Evolutionary conservation across 1,140 invertebrate species (phyloP).

Genomic region (Panagrolaimus sp.): DNA sequence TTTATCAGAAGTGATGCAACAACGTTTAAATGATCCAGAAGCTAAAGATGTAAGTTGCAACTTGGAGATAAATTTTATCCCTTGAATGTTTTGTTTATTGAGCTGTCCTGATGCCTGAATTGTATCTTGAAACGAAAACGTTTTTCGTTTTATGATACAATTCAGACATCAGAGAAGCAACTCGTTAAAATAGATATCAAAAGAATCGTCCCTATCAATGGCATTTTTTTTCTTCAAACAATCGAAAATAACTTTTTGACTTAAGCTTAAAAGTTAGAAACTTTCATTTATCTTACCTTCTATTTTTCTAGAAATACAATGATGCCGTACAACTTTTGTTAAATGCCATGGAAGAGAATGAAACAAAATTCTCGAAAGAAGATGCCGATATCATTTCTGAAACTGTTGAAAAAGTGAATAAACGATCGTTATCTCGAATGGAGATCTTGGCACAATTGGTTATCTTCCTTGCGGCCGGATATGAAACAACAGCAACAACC

Average conservation of each 20-base stretch:
- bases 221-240: no score
- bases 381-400: constrained; percentile 7
- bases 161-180: no score
- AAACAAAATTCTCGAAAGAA: not conserved
- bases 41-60: constrained; percentile 23
- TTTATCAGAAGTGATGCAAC: constrained; percentile 21
- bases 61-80: no score
- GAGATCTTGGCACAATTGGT: constrained; percentile 16
- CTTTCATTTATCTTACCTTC: not conserved
- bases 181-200: no score
- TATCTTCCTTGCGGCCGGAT: constrained; percentile 54
- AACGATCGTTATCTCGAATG: not conserved
- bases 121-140: no score
- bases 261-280: no score
- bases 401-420: not conserved
- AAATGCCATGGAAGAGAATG: constrained; percentile 30
- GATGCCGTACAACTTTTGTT: constrained; percentile 34
- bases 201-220: no score
- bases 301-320: constrained; percentile 32
- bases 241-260: no score
- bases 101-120: no score
- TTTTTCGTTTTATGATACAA: no score
- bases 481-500: constrained; percentile 56
- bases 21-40: constrained; percentile 28
- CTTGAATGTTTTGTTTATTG: no score